Base-by-base conservation (phyloP, 2,113 vertebrate species). In the Pseudorasbora parva region DNA sequence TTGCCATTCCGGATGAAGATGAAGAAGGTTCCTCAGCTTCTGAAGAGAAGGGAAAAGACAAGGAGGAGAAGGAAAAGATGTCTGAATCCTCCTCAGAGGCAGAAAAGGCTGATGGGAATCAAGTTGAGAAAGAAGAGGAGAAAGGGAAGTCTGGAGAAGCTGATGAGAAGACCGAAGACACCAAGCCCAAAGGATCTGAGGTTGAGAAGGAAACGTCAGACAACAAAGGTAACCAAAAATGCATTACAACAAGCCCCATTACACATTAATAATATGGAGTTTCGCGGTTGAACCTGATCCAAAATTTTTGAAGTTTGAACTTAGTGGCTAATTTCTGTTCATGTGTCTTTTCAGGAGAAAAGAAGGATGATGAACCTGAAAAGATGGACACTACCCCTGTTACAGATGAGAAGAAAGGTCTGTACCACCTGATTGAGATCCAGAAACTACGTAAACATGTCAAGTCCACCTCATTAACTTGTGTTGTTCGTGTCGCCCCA, bases 131-230 rank as follows among this genome's bases (percentile, higher is more conserved):
- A 1, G 79, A 87, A 37, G 45, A 85, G 1, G 86, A 82, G 12
- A 86, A 86, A 5, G 74, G 59, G 0, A 89, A 90, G 72, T 75
- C 84, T 6, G 82, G 54, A 30, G 83, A 89, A 91, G 92, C 81
- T 92, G 94, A 37, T 85, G 85, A 7, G 17, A 89, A 81, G 94
- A 95, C 90, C 0, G 19, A 88, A 0, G 93, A 94, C 49, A 25
- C 84, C 0, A 94, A 92, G 82, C 74, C 76, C 0, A 93, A 91
- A 41, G 90, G 51, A 15, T 85, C 93, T 0, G 95, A 96, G 85
- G 93, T 89, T 74, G 97, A 97, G 90, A 57, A 92, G 8, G 96
- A 96, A 33, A 96, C 96, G 47, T 72, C 94, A 0, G 96, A 96
- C 17, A 88, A 91, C 90, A 98, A 96, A 96, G 93, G 92, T 93